Evolutionary conservation across 2,888 invertebrate species (phyloP), one percentile per base, ranked within the genome.

Genomic region (Saturnia pavonia): DNA sequence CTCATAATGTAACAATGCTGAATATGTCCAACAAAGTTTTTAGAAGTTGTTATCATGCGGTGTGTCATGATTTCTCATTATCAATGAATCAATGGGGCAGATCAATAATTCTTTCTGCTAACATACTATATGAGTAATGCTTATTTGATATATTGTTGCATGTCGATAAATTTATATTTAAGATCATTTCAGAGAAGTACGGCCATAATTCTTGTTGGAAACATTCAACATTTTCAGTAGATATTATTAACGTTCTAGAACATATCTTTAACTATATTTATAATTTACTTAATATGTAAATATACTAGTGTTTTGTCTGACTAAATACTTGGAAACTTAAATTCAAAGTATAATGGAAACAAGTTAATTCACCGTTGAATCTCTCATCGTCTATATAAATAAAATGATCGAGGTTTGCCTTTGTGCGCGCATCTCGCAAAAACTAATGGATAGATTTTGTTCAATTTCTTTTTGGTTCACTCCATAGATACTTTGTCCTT

Each of bases 61-160:
- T 90, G 86, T 86, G 87, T 87, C 89, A 90, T 85, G 80, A 85
- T 84, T 85, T 84, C 82, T 85, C 81, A 78, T 83, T 54, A 82
- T 79, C 78, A 81, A 84, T 88, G 86, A 90, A 85, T 87, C 88
- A 87, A 86, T 84, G 77, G 75, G 76, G 78, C 73, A 79, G 81
- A 81, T 79, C 77, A 81, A 79, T 81, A 81, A 79, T 81, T 74
- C 74, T 68, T 57, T 27, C 67, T 48, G 12, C 19, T 67, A 54
- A 70, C 67, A 54, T 57, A 70, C 43, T 65, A 34, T 48, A 48
- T 65, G 63, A 69, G 63, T 63, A 54, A 54, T 54, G 1, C n/a
- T 69, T 57, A 69, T 69, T 48, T 69, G 27, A 22, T 66, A 7
- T 48, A 7, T 48, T 16, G 48, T 48, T 48, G 19, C 19, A 19